A percentile compares a stretch with the other conserved stretches of the same genome.
Evolutionary conservation across 2,888 invertebrate species (phyloP).

Genomic region (Eudemis profundana): DNA sequence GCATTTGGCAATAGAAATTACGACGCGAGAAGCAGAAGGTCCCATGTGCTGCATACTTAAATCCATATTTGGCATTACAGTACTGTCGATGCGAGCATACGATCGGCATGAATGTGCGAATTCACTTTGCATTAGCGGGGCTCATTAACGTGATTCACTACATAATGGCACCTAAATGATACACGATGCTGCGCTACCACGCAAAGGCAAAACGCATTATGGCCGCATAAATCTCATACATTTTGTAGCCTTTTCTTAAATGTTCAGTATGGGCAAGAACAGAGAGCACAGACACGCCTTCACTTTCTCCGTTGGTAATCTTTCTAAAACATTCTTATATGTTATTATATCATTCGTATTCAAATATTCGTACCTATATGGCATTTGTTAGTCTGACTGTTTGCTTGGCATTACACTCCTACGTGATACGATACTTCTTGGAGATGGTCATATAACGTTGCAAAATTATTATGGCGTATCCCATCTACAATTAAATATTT

Average conservation of each 20-base stretch:
- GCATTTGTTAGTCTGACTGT: background rate
- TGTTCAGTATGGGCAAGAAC: conserved; percentile 50
- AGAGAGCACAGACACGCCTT: conserved; percentile 54
- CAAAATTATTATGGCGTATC: conserved; percentile 1
- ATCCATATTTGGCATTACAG: conserved; percentile 6
- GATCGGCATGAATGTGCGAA: conserved; percentile 38
- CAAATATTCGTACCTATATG: conserved; percentile 23
- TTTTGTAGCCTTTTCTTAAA: conserved; percentile 38
- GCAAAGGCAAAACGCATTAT: background rate
- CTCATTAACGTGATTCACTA: conserved; percentile 37
- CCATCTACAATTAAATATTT: conserved; percentile 20
- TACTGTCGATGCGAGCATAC: conserved; percentile 46
- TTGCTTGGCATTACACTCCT: conserved; percentile 5
- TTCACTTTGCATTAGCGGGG: conserved; percentile 40
- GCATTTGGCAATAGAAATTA: background rate
- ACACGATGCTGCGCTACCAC: conserved; percentile 12
- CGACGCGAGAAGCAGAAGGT: background rate
- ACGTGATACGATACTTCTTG: background rate
- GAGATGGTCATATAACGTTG: background rate
- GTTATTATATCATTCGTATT: conserved; percentile 39
- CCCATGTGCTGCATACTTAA: background rate
- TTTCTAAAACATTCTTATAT: conserved; percentile 57
- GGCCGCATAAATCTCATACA: background rate
- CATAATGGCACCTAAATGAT: conserved; percentile 39
- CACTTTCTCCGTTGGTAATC: conserved; percentile 64